These are phyloP conservation scores for Agrilus biguttatus DNA, from an alignment of 2,888 invertebrate genomes.

Conservation along the genomic window DNA sequence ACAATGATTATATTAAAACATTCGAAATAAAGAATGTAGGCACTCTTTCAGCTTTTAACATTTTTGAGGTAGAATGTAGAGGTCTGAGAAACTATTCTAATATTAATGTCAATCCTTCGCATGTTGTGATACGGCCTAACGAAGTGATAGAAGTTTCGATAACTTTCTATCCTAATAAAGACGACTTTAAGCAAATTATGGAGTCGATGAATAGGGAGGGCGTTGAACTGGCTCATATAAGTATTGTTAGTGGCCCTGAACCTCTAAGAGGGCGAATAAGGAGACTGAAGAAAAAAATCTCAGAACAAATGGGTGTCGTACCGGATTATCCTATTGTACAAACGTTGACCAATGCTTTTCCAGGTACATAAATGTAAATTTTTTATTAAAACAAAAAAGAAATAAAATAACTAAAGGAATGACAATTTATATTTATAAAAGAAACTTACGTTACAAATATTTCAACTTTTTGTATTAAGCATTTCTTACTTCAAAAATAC, in stretches of 20 bases:
- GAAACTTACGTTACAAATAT: too few relatives aligned
- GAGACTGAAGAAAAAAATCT: conserved; percentile 17
- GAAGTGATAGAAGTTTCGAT: conserved; percentile 19
- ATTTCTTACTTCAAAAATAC: too few relatives aligned
- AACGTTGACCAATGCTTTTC: conserved; percentile 17
- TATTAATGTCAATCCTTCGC: conserved; percentile 19
- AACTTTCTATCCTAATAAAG: conserved; percentile 19
- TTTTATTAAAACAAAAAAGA: too few relatives aligned
- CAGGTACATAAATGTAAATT: conserved; percentile 14
- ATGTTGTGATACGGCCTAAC: conserved; percentile 20
- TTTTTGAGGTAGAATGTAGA: conserved; percentile 18
- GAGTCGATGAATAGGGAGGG: conserved; percentile 14
- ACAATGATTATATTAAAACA: conserved; percentile 28
- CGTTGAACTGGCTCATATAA: conserved; percentile 23
- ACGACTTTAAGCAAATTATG: conserved; percentile 20
- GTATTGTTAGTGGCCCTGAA: conserved; percentile 25
- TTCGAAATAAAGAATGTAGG: conserved; percentile 42
- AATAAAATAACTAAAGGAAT: too few relatives aligned
- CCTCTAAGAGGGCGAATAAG: conserved; percentile 23
- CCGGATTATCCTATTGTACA: conserved; percentile 14
- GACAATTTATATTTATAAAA: too few relatives aligned
- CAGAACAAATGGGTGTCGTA: conserved; percentile 13
- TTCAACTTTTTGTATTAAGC: too few relatives aligned
- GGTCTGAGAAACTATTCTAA: conserved; percentile 16
- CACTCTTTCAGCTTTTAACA: conserved; percentile 37